These are phyloP conservation scores for Cyprinodon variegatus DNA, from an alignment of 2,113 vertebrate species.

Conservation along the genomic window DNA sequence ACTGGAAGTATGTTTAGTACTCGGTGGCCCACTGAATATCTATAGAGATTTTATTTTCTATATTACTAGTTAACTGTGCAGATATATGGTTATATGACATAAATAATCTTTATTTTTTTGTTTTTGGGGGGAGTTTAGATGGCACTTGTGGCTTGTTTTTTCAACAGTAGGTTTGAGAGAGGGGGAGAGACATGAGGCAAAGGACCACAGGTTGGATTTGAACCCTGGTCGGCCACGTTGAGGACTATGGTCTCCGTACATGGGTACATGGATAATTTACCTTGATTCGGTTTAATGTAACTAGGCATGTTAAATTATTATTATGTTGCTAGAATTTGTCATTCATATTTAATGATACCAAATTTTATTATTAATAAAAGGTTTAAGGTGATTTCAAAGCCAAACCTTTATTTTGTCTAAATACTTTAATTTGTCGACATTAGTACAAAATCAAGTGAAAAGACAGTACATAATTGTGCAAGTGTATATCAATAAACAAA, in stretches of 20 bases:
- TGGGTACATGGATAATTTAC: not conserved
- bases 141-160: no score
- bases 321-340: no score
- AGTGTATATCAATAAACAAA: not conserved
- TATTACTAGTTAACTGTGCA: not conserved
- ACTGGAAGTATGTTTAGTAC: no score
- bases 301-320: no score
- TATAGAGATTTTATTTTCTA: not conserved
- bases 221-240: no score
- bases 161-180: no score
- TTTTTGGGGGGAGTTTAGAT: no score
- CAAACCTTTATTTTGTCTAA: not conserved
- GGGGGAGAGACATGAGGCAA: no score
- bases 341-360: not conserved
- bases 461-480: not conserved
- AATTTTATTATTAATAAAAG: not conserved
- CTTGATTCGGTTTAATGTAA: not conserved
- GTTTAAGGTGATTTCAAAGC: not conserved
- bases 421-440: not conserved
- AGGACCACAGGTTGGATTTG: no score
- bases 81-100: not conserved
- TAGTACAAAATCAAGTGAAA: not conserved
- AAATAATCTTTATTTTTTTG: not conserved
- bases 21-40: no score
- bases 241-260: no score